These are phyloP conservation scores for Cantharis rufa DNA, from an alignment of 2,888 invertebrate species.

Conservation along the genomic window DNA sequence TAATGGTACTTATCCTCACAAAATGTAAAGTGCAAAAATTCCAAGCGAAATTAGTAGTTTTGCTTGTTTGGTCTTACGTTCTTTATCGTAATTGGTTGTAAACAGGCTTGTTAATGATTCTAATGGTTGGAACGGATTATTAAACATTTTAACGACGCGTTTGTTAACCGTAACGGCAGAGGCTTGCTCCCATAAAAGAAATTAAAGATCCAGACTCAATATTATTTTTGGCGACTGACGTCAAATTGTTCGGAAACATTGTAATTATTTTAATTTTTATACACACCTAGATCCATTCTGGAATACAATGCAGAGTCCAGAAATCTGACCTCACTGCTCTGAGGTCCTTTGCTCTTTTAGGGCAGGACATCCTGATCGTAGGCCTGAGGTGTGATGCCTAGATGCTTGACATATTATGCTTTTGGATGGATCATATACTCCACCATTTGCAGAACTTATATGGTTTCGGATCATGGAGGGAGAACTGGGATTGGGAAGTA, in stretches of 20 bases:
- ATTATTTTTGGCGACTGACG: not conserved
- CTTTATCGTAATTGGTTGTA: constrained; percentile 1
- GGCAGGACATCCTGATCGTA: too few species aligned
- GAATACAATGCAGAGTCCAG: too few species aligned
- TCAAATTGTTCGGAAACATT: not conserved
- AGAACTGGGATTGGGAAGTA: too few species aligned
- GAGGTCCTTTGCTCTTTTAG: too few species aligned
- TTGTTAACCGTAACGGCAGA: not conserved
- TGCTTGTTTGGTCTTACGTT: not conserved
- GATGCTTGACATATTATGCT: too few species aligned
- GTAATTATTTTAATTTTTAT: too few species aligned
- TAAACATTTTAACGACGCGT: constrained; percentile 19
- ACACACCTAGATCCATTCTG: too few species aligned
- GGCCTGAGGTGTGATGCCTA: too few species aligned
- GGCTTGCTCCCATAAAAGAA: not conserved
- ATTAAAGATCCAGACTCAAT: not conserved
- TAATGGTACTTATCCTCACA: not conserved
- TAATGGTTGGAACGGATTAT: constrained; percentile 20
- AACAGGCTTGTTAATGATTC: constrained; percentile 7
- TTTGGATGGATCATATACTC: too few species aligned
- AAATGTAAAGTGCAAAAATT: not conserved
- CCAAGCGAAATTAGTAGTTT: not conserved
- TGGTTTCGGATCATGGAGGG: too few species aligned
- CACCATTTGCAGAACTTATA: too few species aligned
- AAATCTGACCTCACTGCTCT: too few species aligned